phyloP scores from a whole-genome alignment of 2,113 vertebrate genomes.

The Gracilinanus agilis region DNA sequence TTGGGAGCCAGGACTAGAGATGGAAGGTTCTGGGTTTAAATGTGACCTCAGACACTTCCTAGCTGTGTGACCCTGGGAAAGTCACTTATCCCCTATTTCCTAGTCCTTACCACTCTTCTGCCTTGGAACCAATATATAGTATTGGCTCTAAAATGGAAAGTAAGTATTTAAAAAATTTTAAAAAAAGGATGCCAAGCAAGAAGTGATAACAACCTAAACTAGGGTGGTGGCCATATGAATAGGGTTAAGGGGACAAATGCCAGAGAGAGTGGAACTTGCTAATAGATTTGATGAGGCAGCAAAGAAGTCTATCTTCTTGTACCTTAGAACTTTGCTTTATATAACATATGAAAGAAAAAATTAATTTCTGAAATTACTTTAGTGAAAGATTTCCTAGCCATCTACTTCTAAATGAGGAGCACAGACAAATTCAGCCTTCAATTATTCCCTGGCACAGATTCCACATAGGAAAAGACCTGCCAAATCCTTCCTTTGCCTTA shows the following conservation, averaged over 20 bases:
- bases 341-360: neutral
- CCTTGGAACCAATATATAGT: too few species aligned
- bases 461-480: neutral
- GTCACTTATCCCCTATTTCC: too few species aligned
- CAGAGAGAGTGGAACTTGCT: neutral
- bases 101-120: too few species aligned
- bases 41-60: too few species aligned
- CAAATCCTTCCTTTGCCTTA: neutral
- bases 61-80: too few species aligned
- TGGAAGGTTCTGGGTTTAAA: too few species aligned
- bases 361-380: conserved; percentile 4
- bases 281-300: neutral
- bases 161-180: too few species aligned
- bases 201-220: neutral
- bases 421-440: neutral
- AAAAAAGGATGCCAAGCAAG: too few species aligned
- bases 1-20: too few species aligned
- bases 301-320: neutral
- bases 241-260: neutral
- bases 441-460: neutral
- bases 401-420: neutral
- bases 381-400: conserved; percentile 1
- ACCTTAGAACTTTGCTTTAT: neutral
- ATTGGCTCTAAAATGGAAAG: too few species aligned
- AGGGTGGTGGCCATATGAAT: neutral